These are phyloP conservation scores for Vidua macroura DNA, from an alignment of 2,113 vertebrate species.

Conservation along the genomic window DNA sequence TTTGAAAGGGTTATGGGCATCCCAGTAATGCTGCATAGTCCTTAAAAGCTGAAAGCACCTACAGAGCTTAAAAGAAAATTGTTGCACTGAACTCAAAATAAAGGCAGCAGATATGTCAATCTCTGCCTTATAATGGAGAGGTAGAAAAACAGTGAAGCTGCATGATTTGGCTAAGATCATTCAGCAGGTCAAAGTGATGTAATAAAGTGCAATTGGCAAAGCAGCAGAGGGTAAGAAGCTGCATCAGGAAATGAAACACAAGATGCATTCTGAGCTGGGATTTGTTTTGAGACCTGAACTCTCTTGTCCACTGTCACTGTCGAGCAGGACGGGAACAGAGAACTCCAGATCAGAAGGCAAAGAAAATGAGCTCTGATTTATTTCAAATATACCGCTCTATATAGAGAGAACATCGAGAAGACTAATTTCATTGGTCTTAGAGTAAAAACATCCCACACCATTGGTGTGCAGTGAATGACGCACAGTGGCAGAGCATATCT, in stretches of 20 bases:
- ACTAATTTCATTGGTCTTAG: too few species aligned
- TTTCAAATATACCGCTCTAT: too few species aligned
- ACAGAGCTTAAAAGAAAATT: background rate
- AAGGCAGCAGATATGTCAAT: background rate
- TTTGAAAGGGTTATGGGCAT: background rate
- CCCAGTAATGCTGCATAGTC: background rate
- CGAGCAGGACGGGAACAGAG: too few species aligned
- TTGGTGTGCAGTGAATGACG: too few species aligned
- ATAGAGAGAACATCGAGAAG: too few species aligned
- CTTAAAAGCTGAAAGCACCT: background rate
- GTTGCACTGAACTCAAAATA: background rate
- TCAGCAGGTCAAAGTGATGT: background rate
- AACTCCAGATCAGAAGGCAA: too few species aligned
- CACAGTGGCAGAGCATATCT: too few species aligned
- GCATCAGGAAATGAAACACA: background rate
- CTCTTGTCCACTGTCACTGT: background rate
- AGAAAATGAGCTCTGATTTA: too few species aligned
- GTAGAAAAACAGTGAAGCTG: background rate
- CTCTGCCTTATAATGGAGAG: background rate
- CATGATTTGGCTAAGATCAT: background rate
- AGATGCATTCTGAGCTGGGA: background rate
- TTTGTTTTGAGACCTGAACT: background rate
- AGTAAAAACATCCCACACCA: too few species aligned
- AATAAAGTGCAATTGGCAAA: background rate
- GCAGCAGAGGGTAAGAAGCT: background rate